phyloP scores from a whole-genome alignment of 1,140 invertebrate species.

The Octopus sinensis region DNA sequence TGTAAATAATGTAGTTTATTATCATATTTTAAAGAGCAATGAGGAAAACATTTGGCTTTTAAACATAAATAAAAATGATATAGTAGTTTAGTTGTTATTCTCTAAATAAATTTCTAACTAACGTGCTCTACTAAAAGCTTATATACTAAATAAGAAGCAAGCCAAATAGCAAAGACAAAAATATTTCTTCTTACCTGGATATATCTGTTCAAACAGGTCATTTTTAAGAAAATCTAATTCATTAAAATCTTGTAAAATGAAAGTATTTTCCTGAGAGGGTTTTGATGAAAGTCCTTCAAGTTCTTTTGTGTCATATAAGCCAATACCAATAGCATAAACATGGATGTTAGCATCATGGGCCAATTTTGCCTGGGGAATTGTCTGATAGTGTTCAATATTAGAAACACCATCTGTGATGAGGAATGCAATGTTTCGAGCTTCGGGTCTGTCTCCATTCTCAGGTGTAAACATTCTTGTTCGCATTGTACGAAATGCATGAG shows the following conservation, averaged over 20 bases:
- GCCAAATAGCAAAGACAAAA: background rate
- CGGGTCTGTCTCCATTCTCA: constrained; percentile 36
- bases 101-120: too few species aligned
- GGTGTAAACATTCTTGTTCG: constrained; percentile 25
- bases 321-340: constrained; percentile 23
- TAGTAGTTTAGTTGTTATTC: too few species aligned
- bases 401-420: constrained; percentile 50
- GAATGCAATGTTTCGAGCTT: constrained; percentile 44
- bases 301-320: constrained; percentile 35
- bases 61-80: too few species aligned
- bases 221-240: constrained; percentile 32
- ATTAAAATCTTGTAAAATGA: constrained; percentile 39
- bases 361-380: constrained; percentile 30
- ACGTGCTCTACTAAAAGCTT: too few species aligned
- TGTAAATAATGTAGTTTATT: too few species aligned
- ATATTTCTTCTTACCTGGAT: constrained; percentile 27
- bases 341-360: constrained; percentile 14
- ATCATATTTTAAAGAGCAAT: too few species aligned
- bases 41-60: too few species aligned
- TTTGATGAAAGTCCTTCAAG: constrained; percentile 39
- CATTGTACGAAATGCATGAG: constrained; percentile 34
- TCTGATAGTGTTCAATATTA: constrained; percentile 42
- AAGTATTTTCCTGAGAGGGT: constrained; percentile 34
- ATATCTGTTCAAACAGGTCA: constrained; percentile 30
- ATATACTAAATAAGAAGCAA: too few species aligned